Percentiles rank a stretch among this genome's conserved stretches.
Conservation (phyloP, 2,888 invertebrate genomes). For the Patella pellucida region DNA sequence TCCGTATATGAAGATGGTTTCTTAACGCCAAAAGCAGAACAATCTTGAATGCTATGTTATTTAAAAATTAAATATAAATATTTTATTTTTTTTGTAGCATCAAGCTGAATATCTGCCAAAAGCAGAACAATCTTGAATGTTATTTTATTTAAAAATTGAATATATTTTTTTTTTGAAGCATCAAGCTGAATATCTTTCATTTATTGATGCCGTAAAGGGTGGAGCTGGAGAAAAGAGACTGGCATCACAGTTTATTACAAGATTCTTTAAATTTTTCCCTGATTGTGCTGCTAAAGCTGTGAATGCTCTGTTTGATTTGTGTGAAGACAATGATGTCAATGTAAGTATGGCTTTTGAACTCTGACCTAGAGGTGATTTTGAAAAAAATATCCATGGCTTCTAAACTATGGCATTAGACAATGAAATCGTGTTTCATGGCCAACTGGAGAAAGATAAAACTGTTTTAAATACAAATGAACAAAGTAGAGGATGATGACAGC, state of each 20-base stretch:
- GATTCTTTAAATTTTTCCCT: conserved; percentile 94
- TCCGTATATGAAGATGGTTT: too few species aligned
- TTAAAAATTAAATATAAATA: background rate
- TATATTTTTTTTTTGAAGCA: conserved; percentile 77
- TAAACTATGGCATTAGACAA: too few species aligned
- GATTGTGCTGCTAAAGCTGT: conserved; percentile 87
- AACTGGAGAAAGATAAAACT: too few species aligned
- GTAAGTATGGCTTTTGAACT: conserved; percentile 72
- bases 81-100: conserved; percentile 79
- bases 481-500: too few species aligned
- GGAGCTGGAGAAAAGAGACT: conserved; percentile 90
- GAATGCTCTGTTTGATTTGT: conserved; percentile 92
- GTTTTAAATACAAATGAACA: too few species aligned
- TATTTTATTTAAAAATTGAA: background rate
- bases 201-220: conserved; percentile 89
- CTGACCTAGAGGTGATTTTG: too few species aligned
- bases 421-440: too few species aligned
- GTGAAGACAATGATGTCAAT: conserved; percentile 93
- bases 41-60: background rate
- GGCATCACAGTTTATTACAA: conserved; percentile 94
- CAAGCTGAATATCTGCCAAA: conserved; percentile 82
- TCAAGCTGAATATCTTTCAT: conserved; percentile 86
- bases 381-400: too few species aligned
- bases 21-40: background rate
- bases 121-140: background rate